A percentile compares a stretch with the other conserved stretches of the same genome.
These are phyloP conservation scores for Petrolisthes manimaculis DNA, from an alignment of 2,888 invertebrate genomes.

Conservation along the genomic window DNA sequence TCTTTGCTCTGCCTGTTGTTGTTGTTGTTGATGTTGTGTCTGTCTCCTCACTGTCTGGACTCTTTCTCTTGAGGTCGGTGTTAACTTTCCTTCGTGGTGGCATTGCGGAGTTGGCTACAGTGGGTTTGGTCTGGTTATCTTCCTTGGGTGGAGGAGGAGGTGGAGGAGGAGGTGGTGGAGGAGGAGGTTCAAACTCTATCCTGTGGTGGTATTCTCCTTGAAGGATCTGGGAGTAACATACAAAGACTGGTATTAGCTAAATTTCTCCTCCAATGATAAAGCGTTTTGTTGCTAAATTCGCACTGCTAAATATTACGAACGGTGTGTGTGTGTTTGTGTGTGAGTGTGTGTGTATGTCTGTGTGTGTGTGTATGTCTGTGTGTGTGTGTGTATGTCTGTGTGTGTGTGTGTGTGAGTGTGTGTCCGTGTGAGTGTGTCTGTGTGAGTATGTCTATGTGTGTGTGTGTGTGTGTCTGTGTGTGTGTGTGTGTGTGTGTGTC, in stretches of 20 bases:
- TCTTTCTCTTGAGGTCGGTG: background rate
- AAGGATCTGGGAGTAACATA: slow-evolving; percentile 35
- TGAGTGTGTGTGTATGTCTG: too few species aligned
- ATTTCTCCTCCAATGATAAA: background rate
- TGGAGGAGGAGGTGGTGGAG: slow-evolving; percentile 57
- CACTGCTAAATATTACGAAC: too few species aligned
- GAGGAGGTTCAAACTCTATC: slow-evolving; percentile 63
- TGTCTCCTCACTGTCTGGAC: background rate
- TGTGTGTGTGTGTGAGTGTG: too few species aligned
- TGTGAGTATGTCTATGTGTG: too few species aligned
- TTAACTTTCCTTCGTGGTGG: background rate
- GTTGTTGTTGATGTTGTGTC: background rate
- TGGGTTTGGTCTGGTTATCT: background rate
- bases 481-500: too few species aligned
- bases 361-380: too few species aligned
- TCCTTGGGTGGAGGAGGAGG: background rate
- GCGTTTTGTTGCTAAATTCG: background rate
- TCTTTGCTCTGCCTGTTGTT: slow-evolving; percentile 16
- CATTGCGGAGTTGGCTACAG: background rate
- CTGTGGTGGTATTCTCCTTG: slow-evolving; percentile 43
- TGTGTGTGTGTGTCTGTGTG: too few species aligned
- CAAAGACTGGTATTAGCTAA: background rate
- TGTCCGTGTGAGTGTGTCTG: too few species aligned
- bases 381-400: too few species aligned
- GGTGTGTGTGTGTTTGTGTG: too few species aligned